Base-by-base conservation (phyloP, 2,797 vertebrate species). In the Kryptopterus vitreolus region DNA sequence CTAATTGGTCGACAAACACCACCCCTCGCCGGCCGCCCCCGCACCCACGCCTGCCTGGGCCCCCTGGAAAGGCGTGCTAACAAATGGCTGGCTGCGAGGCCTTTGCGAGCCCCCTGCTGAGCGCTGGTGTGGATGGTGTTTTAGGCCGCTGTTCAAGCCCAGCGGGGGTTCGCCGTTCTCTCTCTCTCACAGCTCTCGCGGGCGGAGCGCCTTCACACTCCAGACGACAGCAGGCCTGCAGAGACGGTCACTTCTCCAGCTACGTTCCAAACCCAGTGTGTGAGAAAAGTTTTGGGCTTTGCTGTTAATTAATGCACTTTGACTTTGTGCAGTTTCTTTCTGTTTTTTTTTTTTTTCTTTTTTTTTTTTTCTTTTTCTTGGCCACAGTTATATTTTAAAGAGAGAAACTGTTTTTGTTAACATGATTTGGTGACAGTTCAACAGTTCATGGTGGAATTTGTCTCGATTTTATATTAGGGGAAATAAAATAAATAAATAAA, bases 211-310 rank as follows among this genome's bases (percentile, higher is more conserved):
- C 92, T 94, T 94, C 94, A 93, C 90, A 93, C 92, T 92, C 89
- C 88, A 91, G 92, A 92, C 92, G 93, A 94, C 92, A 94, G 91
- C 93, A 93, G 93, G 93, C 93, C 93, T 92, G 93, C 93, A 94
- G 94, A 94, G 92, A 92, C 93, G 94, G 94, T 94, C 94, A 94
- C 93, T 95, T 94, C 84, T 94, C 92, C 92, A 94, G 92, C 92
- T 90, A 90, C 92, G 89, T 93, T 93, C 92, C 93, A 94, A 93
- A 89, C 93, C 85, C 92, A 92, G 92, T 92, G 92, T 92, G 92
- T 91, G 90, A 94, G 92, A 92, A 94, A 95, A 94, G 93, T 94
- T 93, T 93, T 81, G 92, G 91, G 91, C 92, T 93, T 85, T 76
- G 78, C 84, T 87, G 86, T 88, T 89, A 89, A 89, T 89, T 89